Evolutionary conservation across 2,113 vertebrate genomes (phyloP).

Genomic region (Campylomormyrus numenius): DNA sequence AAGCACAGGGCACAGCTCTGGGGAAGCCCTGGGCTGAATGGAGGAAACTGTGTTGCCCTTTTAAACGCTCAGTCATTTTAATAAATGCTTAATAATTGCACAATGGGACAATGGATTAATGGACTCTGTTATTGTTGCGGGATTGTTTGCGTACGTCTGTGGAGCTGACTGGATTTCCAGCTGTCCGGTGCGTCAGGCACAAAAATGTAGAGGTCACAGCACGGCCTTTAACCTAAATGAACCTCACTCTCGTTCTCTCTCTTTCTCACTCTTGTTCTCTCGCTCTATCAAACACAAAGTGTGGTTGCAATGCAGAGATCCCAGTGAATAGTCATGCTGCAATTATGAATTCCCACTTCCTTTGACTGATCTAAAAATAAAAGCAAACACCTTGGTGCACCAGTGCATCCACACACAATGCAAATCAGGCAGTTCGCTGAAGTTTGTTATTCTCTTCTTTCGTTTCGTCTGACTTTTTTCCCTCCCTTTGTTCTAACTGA

Average conservation of each 20-base stretch:
- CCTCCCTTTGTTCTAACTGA: constrained; percentile 33
- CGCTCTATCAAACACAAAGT: constrained; percentile 33
- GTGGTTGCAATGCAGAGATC: constrained; percentile 5
- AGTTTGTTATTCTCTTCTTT: background rate
- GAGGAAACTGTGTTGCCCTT: background rate
- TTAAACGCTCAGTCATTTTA: background rate
- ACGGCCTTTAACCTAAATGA: background rate
- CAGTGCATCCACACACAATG: constrained; percentile 45
- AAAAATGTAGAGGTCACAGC: background rate
- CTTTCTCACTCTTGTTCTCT: constrained; percentile 23
- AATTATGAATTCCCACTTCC: constrained; percentile 48
- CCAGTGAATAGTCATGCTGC: constrained; percentile 29
- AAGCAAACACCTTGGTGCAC: constrained; percentile 24
- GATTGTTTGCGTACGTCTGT: background rate
- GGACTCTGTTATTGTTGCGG: background rate
- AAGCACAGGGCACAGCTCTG: background rate
- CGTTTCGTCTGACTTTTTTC: background rate
- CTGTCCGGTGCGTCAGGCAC: background rate
- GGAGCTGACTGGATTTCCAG: background rate
- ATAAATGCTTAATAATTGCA: background rate
- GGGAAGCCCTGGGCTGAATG: background rate
- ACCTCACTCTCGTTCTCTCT: constrained; percentile 21
- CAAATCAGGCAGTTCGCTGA: constrained; percentile 42
- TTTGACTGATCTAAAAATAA: constrained; percentile 52
- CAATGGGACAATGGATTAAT: background rate